phyloP scores from a whole-genome alignment of 2,797 vertebrate genomes.

The Macroramphosus scolopax region DNA sequence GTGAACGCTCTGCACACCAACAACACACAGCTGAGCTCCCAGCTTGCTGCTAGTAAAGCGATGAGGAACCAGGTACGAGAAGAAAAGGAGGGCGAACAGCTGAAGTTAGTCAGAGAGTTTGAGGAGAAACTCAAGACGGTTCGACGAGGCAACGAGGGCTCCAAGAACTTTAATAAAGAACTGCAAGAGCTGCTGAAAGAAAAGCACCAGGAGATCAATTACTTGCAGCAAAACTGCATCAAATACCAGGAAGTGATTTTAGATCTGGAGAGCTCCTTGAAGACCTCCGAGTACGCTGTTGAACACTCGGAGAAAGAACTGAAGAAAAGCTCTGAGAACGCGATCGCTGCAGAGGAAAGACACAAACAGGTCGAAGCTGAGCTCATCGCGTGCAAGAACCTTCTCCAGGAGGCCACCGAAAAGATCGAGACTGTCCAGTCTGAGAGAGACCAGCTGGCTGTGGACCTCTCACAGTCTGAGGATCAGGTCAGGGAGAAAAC shows the following conservation, averaged over 20 bases:
- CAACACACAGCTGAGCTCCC: constrained; percentile 74
- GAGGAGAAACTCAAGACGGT: constrained; percentile 84
- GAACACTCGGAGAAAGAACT: constrained; percentile 74
- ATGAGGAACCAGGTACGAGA: constrained; percentile 66
- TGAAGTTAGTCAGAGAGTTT: constrained; percentile 79
- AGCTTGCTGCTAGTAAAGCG: constrained; percentile 74
- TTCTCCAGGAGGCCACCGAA: constrained; percentile 69
- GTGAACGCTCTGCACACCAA: constrained; percentile 73
- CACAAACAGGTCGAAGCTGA: constrained; percentile 58
- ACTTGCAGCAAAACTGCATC: constrained; percentile 87
- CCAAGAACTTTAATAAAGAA: constrained; percentile 83
- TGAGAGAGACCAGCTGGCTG: constrained; percentile 73
- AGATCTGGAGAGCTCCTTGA: constrained; percentile 81
- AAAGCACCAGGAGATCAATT: constrained; percentile 87
- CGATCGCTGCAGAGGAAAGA: constrained; percentile 55
- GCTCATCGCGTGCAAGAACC: constrained; percentile 51
- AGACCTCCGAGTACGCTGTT: constrained; percentile 65
- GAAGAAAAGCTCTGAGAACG: constrained; percentile 62
- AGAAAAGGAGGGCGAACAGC: constrained; percentile 84
- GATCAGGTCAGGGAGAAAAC: constrained; percentile 50
- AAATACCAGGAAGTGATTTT: constrained; percentile 85
- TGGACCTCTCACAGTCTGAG: constrained; percentile 60
- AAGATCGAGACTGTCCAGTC: constrained; percentile 56
- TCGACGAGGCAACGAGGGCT: constrained; percentile 80
- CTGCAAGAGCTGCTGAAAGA: constrained; percentile 87